Base-by-base conservation (phyloP, 2,113 vertebrate genomes). In the Hemiprocne comata region DNA sequence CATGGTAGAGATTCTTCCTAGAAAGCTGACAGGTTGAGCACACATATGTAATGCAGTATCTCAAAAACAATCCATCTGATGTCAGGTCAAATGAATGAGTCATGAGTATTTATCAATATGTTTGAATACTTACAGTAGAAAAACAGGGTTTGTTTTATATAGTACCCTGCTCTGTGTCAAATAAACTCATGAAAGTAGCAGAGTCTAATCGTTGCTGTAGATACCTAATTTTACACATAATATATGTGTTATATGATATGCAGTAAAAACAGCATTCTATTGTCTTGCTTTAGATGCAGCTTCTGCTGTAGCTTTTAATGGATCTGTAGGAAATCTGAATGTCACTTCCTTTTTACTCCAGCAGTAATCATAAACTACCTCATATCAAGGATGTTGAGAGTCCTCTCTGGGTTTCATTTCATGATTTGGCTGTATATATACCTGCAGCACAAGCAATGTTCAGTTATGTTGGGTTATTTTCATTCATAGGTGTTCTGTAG, bases 391-490 rank as follows among this genome's bases (percentile, higher is more conserved):
- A 79, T 46, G 64, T 92, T 95, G 73, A 93, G 61, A 81, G 72
- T 97, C 94, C 87, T 93, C 89, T 89, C 29, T 89, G 80, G 74
- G 57, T 94, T 97, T 97, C 74, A 83, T 97, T 96, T 97, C 93
- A 91, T 97, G 96, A 95, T 96, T 95, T 94, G 73, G 74, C 71
- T 96, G 36, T 75, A 81, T 94, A 91, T 79, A 85, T 79, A 91
- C 82, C 91, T 97, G 75, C 71, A 95, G 69, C 81, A 85, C 91
- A 60, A 96, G 77, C 91, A 82, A 51, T 77, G 42, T 95, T 95
- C 88, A 93, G 82, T 92, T 97, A 98, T 88, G 93, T 94, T 89
- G 94, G 93, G 93, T 98, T 95, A 97, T 98, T 97, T 97, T 96
- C 94, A 96, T 96, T 97, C 97, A 97, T 51, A 89, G 87, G 25